Evolutionary conservation across 2,113 vertebrate genomes (phyloP), one percentile per base, ranked within the genome.

Genomic region (Lepus europaeus): DNA sequence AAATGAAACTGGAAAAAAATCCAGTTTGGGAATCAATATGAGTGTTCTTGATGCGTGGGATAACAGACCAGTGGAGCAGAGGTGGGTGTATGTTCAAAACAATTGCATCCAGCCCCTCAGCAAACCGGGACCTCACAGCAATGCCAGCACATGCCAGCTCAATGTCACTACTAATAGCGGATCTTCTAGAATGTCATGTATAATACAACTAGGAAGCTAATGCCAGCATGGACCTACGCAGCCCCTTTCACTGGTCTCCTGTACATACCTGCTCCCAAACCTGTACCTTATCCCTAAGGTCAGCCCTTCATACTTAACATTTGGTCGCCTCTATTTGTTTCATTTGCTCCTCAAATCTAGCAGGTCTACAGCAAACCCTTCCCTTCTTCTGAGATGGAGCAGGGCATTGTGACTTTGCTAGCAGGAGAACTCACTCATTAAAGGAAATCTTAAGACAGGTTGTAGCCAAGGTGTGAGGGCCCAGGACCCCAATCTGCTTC

Each of bases 1-100:
- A 93, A 83, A 86, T 56, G 74, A 63, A 88, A 82, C 33, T 74
- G 51, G 45, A 0, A 80, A 87, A 80, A 83, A 77, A 92, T 45
- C 69, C 76, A 45, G 5, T 36, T 84, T 90, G 49, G 36, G 36
- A 88, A 78, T 49, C 90, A 73, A 70, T 36, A 51, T 73, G 70
- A 66, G 27, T n/a, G 12, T 23, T 78, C 13, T 76, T 92, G 63
- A 61, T 53, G 39, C 69, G 17, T 16, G 85, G 78, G 39, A 80
- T 25, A 51, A 6, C 29, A 27, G 74, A 2, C 27, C 85, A 56
- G 36, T 23, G n/a, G 45, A 17, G 64, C 3, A 90, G 31, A 63
- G 66, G 19, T 72, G 7, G n/a, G 11, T 45, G 29, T 33, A 51
- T 9, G 9, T 19, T 56, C 13, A 27, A 49, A 29, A 61, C 6